phyloP scores from a whole-genome alignment of 2,113 vertebrate species.

The Balaeniceps rex region DNA sequence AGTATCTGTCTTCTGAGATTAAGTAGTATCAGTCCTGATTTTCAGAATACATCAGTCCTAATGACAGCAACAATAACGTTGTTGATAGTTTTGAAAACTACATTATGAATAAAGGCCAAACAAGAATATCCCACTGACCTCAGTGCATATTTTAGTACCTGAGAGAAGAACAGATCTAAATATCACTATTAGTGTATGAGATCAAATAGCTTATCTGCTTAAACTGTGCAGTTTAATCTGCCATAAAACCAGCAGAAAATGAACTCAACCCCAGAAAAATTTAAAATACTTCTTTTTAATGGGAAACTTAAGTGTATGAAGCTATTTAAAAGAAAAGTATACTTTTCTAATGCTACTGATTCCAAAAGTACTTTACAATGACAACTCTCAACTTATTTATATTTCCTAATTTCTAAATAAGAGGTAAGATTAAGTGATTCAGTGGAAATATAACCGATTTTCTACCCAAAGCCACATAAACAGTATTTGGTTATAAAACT shows the following conservation, averaged over 20 bases:
- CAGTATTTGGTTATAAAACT: constrained; percentile 87
- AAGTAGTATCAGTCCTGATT: neutral
- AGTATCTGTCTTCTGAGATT: neutral
- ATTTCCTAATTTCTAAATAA: constrained; percentile 63
- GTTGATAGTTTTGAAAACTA: neutral
- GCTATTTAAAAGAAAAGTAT: constrained; percentile 8
- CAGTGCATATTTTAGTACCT: neutral
- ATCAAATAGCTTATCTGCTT: neutral
- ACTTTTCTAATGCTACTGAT: constrained; percentile 2
- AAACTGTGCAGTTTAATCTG: neutral
- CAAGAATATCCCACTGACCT: neutral
- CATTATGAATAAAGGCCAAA: neutral
- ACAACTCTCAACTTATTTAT: neutral
- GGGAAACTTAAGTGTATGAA: constrained; percentile 2
- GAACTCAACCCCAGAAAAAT: neutral
- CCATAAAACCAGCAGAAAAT: neutral
- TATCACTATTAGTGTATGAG: neutral
- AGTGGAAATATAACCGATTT: constrained; percentile 49
- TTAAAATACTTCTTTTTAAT: neutral
- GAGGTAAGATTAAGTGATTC: constrained; percentile 51
- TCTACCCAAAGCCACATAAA: constrained; percentile 59
- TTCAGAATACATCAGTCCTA: neutral
- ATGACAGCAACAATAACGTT: neutral
- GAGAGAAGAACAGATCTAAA: neutral
- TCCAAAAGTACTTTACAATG: constrained; percentile 27